Evolutionary conservation across 2,797 vertebrate genomes (phyloP).

Genomic region (Gephyroberyx darwinii): DNA sequence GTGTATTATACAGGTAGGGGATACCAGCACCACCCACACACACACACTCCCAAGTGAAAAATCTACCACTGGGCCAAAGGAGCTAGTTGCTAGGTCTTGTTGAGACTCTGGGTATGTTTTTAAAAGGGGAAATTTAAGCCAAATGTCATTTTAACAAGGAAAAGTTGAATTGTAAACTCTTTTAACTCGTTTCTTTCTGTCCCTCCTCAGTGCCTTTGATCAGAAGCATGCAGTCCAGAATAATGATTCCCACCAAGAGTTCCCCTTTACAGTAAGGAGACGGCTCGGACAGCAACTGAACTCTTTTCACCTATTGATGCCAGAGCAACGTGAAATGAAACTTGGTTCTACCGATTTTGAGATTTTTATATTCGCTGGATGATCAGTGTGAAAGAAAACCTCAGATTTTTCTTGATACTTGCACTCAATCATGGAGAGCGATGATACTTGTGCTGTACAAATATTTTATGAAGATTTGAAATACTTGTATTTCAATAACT

Average conservation of each 20-base stretch:
- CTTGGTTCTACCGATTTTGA: neutral
- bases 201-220: conserved; percentile 88
- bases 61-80: neutral
- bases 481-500: neutral
- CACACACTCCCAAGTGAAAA: neutral
- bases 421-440: neutral
- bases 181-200: conserved; percentile 35
- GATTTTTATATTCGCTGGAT: conserved; percentile 6
- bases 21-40: neutral
- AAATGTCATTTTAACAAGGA: neutral
- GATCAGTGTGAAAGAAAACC: conserved; percentile 18
- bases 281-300: neutral
- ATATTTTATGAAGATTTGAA: conserved; percentile 4
- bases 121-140: too few species aligned
- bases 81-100: too few species aligned
- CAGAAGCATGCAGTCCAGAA: conserved; percentile 92
- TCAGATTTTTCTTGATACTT: conserved; percentile 1
- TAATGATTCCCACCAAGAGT: conserved; percentile 93
- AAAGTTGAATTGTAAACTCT: conserved; percentile 2
- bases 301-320: neutral
- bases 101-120: too few species aligned
- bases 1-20: conserved; percentile 92
- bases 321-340: neutral
- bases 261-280: conserved; percentile 87
- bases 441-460: neutral